Evolutionary conservation across 2,113 vertebrate genomes (phyloP).

Genomic region (Alethe castanea): DNA sequence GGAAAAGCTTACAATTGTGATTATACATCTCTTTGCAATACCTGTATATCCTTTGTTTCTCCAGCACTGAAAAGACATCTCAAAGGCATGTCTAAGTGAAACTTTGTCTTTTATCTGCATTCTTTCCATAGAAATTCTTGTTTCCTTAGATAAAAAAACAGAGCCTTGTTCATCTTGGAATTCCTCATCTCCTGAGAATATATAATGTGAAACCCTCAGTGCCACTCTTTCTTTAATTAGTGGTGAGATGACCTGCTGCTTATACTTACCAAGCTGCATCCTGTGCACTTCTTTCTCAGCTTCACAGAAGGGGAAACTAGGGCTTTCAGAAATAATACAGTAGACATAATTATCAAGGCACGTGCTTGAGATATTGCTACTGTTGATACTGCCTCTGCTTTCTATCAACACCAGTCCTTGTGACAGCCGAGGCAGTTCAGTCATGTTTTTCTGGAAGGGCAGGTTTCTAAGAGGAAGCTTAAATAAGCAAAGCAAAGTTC

Average conservation of each 20-base stretch:
- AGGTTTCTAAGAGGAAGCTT: not conserved
- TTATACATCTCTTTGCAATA: slow-evolving; percentile 29
- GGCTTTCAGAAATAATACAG: not conserved
- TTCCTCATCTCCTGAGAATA: not conserved
- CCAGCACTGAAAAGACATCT: not conserved
- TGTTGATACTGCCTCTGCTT: not conserved
- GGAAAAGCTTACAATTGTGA: slow-evolving; percentile 27
- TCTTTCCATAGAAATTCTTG: not conserved
- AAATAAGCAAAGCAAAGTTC: not conserved
- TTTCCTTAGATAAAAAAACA: not conserved
- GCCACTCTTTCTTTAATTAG: not conserved
- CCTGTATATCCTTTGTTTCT: slow-evolving; percentile 32
- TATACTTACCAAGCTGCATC: not conserved
- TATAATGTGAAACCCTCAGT: not conserved
- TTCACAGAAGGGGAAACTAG: not conserved
- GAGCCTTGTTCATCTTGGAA: not conserved
- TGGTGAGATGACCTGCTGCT: not conserved
- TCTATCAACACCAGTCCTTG: not conserved
- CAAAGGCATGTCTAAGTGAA: not conserved
- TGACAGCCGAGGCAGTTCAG: not conserved
- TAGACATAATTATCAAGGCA: not conserved
- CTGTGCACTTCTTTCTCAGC: not conserved
- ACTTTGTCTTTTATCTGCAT: not conserved
- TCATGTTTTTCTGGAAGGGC: not conserved
- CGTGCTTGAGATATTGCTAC: not conserved